A percentile compares a stretch with the other conserved stretches of the same genome.
phyloP scores from a whole-genome alignment of 2,888 invertebrate species.

The Trachelus iudaicus region DNA sequence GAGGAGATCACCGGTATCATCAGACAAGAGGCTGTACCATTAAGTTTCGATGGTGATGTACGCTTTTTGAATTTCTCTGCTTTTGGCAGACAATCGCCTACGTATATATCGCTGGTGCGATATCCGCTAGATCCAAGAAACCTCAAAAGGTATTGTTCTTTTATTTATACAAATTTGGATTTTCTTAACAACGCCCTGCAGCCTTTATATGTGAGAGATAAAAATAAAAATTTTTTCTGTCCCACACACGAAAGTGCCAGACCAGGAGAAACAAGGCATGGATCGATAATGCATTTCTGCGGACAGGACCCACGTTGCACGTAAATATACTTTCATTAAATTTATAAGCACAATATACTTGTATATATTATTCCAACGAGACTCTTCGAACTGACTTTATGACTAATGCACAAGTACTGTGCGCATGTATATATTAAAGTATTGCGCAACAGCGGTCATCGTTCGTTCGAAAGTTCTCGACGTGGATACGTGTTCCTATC shows the following conservation, averaged over 20 bases:
- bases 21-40: slow-evolving; percentile 69
- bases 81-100: slow-evolving; percentile 70
- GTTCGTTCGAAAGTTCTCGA: slow-evolving; percentile 2
- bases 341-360: neutral
- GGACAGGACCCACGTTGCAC: slow-evolving; percentile 71
- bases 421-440: neutral
- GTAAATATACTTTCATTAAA: slow-evolving; percentile 63
- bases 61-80: slow-evolving; percentile 73
- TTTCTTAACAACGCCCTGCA: neutral
- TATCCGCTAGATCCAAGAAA: slow-evolving; percentile 69
- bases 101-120: slow-evolving; percentile 72
- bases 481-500: neutral
- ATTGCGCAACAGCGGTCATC: neutral
- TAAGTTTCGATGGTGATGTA: slow-evolving; percentile 72
- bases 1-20: slow-evolving; percentile 67
- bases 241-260: neutral
- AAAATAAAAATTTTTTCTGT: neutral
- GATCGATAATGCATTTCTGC: slow-evolving; percentile 74
- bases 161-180: neutral
- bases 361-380: neutral
- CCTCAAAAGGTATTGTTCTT: neutral
- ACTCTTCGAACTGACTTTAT: neutral
- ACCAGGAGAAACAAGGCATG: slow-evolving; percentile 30
- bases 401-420: neutral
- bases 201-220: neutral